Conservation (phyloP, 2,113 vertebrate genomes). For the Trogon surrucura region DNA sequence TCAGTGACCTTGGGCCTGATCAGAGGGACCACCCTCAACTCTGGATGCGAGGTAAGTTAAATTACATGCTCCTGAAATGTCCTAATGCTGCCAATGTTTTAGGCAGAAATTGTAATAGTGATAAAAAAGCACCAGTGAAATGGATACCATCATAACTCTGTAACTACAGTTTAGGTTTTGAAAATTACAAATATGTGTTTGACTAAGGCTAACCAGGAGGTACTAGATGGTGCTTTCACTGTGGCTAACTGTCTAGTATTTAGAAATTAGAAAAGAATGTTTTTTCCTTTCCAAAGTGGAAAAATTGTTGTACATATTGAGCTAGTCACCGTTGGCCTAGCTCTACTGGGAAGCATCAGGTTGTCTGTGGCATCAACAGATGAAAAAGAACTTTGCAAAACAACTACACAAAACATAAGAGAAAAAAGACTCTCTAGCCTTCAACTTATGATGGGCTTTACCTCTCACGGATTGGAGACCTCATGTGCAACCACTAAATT, state of each 20-base stretch:
- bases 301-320: neutral
- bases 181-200: constrained; percentile 8
- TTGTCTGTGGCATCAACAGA: neutral
- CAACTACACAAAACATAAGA: neutral
- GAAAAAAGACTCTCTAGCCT: neutral
- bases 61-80: constrained; percentile 16
- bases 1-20: neutral
- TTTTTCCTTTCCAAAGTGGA: neutral
- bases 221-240: neutral
- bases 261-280: constrained; percentile 23
- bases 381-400: neutral
- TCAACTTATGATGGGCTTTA: neutral
- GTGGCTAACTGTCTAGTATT: constrained; percentile 8
- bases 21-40: neutral
- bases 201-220: constrained; percentile 40
- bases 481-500: neutral
- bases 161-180: constrained; percentile 45
- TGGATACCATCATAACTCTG: constrained; percentile 35
- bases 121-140: constrained; percentile 23
- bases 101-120: neutral
- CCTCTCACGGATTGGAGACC: neutral
- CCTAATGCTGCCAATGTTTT: neutral
- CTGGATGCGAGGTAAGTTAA: constrained; percentile 37
- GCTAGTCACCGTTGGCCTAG: neutral
- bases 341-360: neutral